Conservation (phyloP, 2,113 vertebrate species). For the Labrus mixtus region DNA sequence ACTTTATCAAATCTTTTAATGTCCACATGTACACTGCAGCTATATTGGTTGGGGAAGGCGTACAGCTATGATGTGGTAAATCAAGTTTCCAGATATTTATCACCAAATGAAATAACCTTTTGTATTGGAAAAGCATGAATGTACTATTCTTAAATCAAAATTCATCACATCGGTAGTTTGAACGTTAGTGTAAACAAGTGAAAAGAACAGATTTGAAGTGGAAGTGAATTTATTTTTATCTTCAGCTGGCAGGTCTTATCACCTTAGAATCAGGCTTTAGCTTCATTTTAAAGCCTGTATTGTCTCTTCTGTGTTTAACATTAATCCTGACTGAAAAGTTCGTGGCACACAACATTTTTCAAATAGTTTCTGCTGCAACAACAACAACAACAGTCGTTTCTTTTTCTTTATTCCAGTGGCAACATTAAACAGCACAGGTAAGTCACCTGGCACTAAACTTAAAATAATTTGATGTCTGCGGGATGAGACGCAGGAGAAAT, state of each 20-base stretch:
- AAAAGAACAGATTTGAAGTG: neutral
- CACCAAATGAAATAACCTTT: too few species aligned
- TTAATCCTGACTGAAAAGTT: constrained; percentile 61
- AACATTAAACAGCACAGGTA: constrained; percentile 67
- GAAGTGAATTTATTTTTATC: neutral
- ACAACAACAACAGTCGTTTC: constrained; percentile 44
- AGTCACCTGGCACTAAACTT: constrained; percentile 75
- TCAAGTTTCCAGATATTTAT: too few species aligned
- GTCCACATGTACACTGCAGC: too few species aligned
- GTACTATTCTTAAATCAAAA: neutral
- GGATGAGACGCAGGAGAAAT: constrained; percentile 76
- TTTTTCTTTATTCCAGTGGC: constrained; percentile 25
- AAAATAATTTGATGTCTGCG: constrained; percentile 79
- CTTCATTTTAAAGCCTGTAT: constrained; percentile 34
- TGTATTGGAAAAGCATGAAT: too few species aligned
- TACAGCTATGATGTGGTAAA: too few species aligned
- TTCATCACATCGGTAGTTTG: neutral
- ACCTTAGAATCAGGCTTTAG: constrained; percentile 11
- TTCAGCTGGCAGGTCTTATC: constrained; percentile 8
- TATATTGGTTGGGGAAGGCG: too few species aligned
- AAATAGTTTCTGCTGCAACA: constrained; percentile 57
- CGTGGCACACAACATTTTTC: constrained; percentile 42
- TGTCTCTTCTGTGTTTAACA: constrained; percentile 8
- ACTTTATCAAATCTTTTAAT: too few species aligned
- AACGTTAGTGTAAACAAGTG: neutral